These are phyloP conservation scores for Hyalella azteca DNA, from an alignment of 2,888 invertebrate species.

Conservation along the genomic window DNA sequence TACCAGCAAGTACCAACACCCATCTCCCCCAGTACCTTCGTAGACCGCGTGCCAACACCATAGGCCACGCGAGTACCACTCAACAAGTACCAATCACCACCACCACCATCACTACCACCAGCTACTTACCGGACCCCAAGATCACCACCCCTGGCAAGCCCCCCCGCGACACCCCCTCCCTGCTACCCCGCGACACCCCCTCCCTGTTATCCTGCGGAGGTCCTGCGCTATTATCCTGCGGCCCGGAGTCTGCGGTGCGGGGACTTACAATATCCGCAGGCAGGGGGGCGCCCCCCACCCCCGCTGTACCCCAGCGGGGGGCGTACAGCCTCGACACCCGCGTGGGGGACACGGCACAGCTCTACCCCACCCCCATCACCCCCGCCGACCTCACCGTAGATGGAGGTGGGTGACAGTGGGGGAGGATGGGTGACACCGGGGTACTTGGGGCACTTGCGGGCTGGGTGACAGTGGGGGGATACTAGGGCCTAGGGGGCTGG, in stretches of 20 bases:
- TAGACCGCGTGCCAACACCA: slow-evolving; percentile 35
- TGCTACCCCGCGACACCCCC: not conserved
- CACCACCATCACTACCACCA: too few species aligned
- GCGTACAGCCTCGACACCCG: not conserved
- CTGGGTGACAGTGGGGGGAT: not conserved
- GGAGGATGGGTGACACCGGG: not conserved
- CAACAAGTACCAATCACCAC: too few species aligned
- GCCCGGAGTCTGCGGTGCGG: not conserved
- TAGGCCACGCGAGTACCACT: slow-evolving; percentile 9
- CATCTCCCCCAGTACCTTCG: slow-evolving; percentile 56
- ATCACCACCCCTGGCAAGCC: not conserved
- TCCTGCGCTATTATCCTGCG: not conserved
- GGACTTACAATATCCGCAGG: not conserved
- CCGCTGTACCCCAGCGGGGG: too few species aligned
- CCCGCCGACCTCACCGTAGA: slow-evolving; percentile 17
- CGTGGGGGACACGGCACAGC: not conserved
- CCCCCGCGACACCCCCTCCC: not conserved
- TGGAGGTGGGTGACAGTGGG: not conserved
- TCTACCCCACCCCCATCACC: slow-evolving; percentile 1
- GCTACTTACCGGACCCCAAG: too few species aligned
- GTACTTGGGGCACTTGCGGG: not conserved
- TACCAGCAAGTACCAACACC: slow-evolving; percentile 51
- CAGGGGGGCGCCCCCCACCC: not conserved
- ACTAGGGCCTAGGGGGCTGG: not conserved
- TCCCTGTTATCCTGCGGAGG: not conserved